Evolutionary conservation across 2,113 vertebrate species (phyloP), one percentile per base, ranked within the genome.

Genomic region (Pluvianellus socialis): DNA sequence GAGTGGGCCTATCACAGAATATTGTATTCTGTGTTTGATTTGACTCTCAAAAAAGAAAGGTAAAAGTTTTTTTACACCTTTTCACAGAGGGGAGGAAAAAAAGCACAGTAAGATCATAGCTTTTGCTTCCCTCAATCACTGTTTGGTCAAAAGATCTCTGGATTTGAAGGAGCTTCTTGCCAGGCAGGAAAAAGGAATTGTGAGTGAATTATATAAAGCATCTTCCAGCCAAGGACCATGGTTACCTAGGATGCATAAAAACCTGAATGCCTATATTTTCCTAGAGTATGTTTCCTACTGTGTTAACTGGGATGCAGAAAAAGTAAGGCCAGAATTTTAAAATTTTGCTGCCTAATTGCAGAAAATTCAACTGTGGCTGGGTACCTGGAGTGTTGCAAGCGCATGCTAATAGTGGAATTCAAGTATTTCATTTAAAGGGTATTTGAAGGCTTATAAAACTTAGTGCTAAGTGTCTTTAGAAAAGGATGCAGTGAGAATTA

Each of bases 101-200:
- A 63, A 73, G 79, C 18, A 0, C 2, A 9, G n/a, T 59, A 53
- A 70, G 49, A 71, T 66, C 0, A 12, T 7, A 42, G 4, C 0
- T 68, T 77, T 85, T 88, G 4, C 12, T 76, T 77, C 27, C 17
- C 3, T 71, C 0, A 0, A 5, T 86, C 66, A 23, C 3, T 33
- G 3, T 65, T 84, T 67, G 27, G 15, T 45, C 40, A 82, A 89
- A 87, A 58, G 23, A 35, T 14, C 4, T 76, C 24, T 90, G 83
- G 1, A 70, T 80, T 82, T 66, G 17, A 42, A 23, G 27, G 28
- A 79, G 9, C 33, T 80, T 74, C 18, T 92, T 67, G 30, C 15
- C 10, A 76, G 55, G n/a, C 13, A 58, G 12, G 19, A 40, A 79
- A 74, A 32, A 72, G 18, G 9, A 56, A n/a, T 61, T 61, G 16